Evolutionary conservation across 2,888 invertebrate genomes (phyloP).

Genomic region (Parasteatoda lunata): DNA sequence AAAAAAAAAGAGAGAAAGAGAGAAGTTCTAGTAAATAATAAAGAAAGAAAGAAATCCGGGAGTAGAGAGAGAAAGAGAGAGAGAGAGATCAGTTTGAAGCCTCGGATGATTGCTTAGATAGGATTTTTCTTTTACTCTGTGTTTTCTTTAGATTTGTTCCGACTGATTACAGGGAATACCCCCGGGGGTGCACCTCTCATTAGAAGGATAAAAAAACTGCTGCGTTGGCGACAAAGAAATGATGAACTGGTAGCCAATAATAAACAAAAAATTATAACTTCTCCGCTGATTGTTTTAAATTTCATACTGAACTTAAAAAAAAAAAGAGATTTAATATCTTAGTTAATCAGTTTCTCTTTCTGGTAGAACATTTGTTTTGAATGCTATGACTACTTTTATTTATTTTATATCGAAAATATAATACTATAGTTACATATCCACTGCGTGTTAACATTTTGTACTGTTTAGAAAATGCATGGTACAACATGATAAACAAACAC

Average conservation of each 20-base stretch:
- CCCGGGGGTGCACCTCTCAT: conserved; percentile 41
- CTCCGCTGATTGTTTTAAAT: no score
- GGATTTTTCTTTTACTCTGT: conserved; percentile 40
- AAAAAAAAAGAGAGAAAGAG: conserved; percentile 2
- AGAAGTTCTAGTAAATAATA: background rate
- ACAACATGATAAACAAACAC: no score
- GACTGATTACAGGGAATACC: conserved; percentile 43
- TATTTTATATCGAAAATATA: no score
- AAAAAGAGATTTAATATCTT: no score
- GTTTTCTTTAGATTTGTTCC: conserved; percentile 52
- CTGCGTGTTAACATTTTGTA: no score
- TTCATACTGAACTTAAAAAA: no score
- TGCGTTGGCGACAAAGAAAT: background rate
- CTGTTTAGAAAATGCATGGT: no score
- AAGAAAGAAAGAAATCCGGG: conserved; percentile 18
- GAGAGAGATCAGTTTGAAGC: conserved; percentile 48
- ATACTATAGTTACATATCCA: no score
- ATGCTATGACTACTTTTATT: no score
- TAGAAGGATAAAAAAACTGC: conserved; percentile 15
- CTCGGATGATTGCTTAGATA: conserved; percentile 52
- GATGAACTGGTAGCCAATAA: conserved; percentile 33
- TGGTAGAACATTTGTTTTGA: no score
- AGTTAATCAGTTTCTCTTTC: no score
- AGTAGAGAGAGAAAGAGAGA: conserved; percentile 33
- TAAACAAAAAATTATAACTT: conserved; percentile 3